Conservation (phyloP, 2,888 invertebrate species). For the Deladenus siricidicola region DNA sequence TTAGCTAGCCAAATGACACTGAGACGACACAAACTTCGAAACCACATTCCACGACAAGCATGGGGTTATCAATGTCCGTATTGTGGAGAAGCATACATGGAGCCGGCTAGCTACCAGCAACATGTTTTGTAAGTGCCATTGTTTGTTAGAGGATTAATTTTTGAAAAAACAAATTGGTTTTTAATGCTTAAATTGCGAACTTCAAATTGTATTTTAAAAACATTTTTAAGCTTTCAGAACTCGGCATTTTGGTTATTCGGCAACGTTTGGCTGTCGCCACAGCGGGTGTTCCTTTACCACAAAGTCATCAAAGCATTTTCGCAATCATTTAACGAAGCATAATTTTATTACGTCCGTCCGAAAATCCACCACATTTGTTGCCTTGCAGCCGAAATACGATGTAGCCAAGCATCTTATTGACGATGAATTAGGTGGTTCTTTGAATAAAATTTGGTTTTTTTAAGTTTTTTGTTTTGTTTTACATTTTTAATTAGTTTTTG, state of each 20-base stretch:
- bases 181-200: background rate
- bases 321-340: slow-evolving; percentile 45
- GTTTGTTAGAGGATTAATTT: no score
- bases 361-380: background rate
- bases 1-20: slow-evolving; percentile 53
- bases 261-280: slow-evolving; percentile 50
- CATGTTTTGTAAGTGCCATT: slow-evolving; percentile 49
- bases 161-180: no score
- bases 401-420: slow-evolving; percentile 25
- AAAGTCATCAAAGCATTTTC: slow-evolving; percentile 46
- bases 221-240: slow-evolving; percentile 29
- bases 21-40: slow-evolving; percentile 47
- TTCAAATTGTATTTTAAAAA: background rate
- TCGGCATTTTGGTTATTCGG: slow-evolving; percentile 40
- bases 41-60: slow-evolving; percentile 40
- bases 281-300: slow-evolving; percentile 38
- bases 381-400: slow-evolving; percentile 5
- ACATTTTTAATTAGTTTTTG: background rate
- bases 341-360: slow-evolving; percentile 10
- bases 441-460: no score
- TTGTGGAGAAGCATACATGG: slow-evolving; percentile 45
- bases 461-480: no score
- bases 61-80: slow-evolving; percentile 53
- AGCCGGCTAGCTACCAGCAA: slow-evolving; percentile 52
- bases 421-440: slow-evolving; percentile 30